Evolutionary conservation across 2,113 vertebrate species (phyloP).

Genomic region (Phainopepla nitens): DNA sequence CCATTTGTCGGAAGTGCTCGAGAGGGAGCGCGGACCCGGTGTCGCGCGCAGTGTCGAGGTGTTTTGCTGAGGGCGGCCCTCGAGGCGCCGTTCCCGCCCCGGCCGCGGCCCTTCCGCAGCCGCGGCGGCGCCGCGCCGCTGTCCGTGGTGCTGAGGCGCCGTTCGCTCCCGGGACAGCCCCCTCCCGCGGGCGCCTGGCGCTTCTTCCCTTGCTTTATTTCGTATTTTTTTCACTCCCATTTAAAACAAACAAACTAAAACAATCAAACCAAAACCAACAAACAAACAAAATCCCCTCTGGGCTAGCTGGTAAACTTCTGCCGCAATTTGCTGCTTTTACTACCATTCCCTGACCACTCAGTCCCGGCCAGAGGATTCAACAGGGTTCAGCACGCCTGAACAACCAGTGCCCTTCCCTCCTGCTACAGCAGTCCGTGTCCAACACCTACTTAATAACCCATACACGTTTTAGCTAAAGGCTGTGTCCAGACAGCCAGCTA

Average conservation of each 20-base stretch:
- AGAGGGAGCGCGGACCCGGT: not conserved
- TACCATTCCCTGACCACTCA: not conserved
- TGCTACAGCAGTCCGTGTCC: not conserved
- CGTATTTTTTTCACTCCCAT: not conserved
- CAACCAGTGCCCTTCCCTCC: not conserved
- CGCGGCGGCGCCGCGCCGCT: not conserved
- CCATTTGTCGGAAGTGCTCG: not conserved
- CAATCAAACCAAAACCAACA: too few relatives aligned
- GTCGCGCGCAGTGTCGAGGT: accelerated
- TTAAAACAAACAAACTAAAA: too few relatives aligned
- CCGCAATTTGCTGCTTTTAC: not conserved
- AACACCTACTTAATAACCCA: not conserved
- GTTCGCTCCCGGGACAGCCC: accelerated
- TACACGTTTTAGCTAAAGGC: not conserved
- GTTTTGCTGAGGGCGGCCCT: accelerated
- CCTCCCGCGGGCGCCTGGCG: too few relatives aligned
- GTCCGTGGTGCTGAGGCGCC: conserved; percentile 28
- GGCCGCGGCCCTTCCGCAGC: not conserved
- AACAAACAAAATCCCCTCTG: not conserved
- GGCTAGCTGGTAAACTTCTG: not conserved
- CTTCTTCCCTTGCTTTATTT: accelerated
- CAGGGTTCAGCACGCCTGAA: not conserved
- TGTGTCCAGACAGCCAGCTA: not conserved
- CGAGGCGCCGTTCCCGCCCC: accelerated
- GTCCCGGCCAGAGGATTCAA: not conserved